Conservation (phyloP, 37 sponge, comb jelly and placozoan genomes). For the Theonella swinhoei region DNA sequence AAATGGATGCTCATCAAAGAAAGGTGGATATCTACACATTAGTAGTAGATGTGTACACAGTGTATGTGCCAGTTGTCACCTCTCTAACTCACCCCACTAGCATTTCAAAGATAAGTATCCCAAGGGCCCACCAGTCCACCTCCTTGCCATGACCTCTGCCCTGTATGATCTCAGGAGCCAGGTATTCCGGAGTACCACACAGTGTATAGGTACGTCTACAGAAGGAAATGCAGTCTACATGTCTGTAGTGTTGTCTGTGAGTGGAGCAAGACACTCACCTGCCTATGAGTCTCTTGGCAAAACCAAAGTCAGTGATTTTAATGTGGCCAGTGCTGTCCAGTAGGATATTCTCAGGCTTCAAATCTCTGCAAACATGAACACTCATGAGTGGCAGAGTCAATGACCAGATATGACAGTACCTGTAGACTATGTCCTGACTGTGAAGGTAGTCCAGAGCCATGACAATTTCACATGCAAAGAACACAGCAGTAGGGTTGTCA, state of each 20-base stretch:
- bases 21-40: conserved; percentile 85
- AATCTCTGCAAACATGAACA: conserved; percentile 77
- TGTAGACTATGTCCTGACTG: conserved; percentile 82
- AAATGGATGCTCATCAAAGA: conserved; percentile 95
- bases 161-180: conserved; percentile 98
- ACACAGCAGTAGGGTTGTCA: conserved; percentile 64
- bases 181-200: conserved; percentile 97
- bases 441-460: conserved; percentile 92
- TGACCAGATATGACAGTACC: conserved; percentile 12
- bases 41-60: too few relatives aligned
- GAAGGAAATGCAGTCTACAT: not conserved
- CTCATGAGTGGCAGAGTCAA: not conserved
- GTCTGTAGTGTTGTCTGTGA: not conserved
- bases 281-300: conserved; percentile 84
- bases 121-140: conserved; percentile 98
- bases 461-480: conserved; percentile 95
- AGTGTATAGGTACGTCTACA: conserved; percentile 82
- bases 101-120: conserved; percentile 95
- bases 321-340: conserved; percentile 85
- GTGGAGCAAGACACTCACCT: conserved; percentile 45
- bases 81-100: conserved; percentile 86
- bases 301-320: conserved; percentile 92
- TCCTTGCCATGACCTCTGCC: conserved; percentile 92
- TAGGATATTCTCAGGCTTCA: conserved; percentile 94
- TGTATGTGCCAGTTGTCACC: not conserved